Conservation (phyloP, 2,113 vertebrate species). For the Talpa occidentalis region DNA sequence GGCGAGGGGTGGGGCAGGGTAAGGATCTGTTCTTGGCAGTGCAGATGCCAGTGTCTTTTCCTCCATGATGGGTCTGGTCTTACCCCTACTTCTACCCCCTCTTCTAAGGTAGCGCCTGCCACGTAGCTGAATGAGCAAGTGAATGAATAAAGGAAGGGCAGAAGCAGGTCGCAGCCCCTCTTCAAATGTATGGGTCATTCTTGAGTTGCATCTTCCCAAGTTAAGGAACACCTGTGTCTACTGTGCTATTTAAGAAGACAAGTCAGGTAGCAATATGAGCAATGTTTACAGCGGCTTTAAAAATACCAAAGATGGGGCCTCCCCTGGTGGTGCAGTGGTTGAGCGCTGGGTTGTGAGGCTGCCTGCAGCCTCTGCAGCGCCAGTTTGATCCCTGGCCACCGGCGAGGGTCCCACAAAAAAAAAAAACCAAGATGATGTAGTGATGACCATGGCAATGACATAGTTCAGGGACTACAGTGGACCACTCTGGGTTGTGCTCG, state of each 20-base stretch:
- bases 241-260: background rate
- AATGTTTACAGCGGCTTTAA: conserved; percentile 36
- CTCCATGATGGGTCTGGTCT: background rate
- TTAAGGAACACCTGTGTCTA: conserved; percentile 41
- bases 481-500: conserved; percentile 9
- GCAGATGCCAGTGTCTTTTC: background rate
- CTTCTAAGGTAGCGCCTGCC: background rate
- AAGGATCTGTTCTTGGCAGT: background rate
- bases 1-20: background rate
- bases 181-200: background rate
- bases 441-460: background rate
- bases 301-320: conserved; percentile 25
- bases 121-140: background rate
- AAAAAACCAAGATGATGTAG: too few relatives aligned
- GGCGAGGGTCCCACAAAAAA: too few relatives aligned
- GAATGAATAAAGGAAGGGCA: background rate
- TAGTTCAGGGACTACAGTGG: background rate
- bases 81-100: background rate
- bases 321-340: too few relatives aligned
- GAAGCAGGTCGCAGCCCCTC: conserved; percentile 37
- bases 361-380: too few relatives aligned
- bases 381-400: too few relatives aligned
- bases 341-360: too few relatives aligned
- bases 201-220: background rate
- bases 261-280: background rate